phyloP scores from a whole-genome alignment of 2,888 invertebrate species.

The Phortica magna region DNA sequence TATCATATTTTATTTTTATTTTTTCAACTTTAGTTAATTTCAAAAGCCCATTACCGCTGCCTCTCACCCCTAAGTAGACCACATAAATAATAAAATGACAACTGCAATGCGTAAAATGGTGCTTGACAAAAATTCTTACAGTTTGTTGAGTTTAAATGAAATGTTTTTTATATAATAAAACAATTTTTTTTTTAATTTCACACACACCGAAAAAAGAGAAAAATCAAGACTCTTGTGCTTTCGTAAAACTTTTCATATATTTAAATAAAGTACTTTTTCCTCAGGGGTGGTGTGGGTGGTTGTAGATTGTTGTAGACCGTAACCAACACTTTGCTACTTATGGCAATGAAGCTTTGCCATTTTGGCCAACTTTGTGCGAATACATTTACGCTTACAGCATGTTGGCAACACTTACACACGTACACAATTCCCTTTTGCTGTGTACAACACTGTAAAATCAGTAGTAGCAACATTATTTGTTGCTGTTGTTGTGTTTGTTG shows the following conservation, averaged over 20 bases:
- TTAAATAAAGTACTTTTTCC: neutral
- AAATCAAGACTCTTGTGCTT: neutral
- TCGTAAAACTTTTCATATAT: neutral
- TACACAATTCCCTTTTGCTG: neutral
- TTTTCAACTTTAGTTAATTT: neutral
- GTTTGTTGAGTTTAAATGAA: constrained; percentile 31
- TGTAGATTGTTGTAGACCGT: too few relatives aligned
- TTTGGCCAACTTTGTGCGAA: neutral
- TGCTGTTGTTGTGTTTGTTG: constrained; percentile 1
- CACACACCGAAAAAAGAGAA: neutral
- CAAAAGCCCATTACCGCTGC: neutral
- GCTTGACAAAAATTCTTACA: constrained; percentile 26
- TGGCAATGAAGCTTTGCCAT: neutral
- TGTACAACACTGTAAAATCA: constrained; percentile 15
- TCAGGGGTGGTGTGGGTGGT: neutral
- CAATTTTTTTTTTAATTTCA: neutral
- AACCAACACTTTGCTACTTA: neutral
- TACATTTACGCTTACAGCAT: neutral
- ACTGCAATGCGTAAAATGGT: constrained; percentile 6
- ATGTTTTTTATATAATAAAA: neutral
- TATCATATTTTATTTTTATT: neutral
- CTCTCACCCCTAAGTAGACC: too few relatives aligned
- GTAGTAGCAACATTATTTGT: neutral
- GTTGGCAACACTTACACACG: constrained; percentile 16
- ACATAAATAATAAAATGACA: neutral